phyloP scores from a whole-genome alignment of 2,113 vertebrate species.

The Dipodomys stephensi region DNA sequence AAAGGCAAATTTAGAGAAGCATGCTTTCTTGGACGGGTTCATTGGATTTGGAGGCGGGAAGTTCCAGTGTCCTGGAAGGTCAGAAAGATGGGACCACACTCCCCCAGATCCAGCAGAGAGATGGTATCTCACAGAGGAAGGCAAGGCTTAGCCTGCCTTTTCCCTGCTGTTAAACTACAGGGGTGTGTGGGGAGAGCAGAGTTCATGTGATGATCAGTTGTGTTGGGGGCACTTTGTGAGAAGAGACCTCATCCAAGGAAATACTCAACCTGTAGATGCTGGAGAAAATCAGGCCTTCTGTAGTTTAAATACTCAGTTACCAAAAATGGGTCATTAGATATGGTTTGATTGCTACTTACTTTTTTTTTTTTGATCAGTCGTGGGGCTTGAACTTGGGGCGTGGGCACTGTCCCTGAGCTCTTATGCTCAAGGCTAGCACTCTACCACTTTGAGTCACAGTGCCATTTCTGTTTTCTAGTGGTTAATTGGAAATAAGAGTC shows the following conservation, averaged over 20 bases:
- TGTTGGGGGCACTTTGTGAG: not conserved
- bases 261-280: not conserved
- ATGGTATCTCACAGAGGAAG: conserved; percentile 37
- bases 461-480: too few species aligned
- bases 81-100: conserved; percentile 85
- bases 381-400: too few species aligned
- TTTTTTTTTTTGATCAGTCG: too few species aligned
- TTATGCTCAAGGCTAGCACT: too few species aligned
- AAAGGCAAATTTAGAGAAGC: conserved; percentile 93
- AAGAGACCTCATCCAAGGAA: conserved; percentile 40
- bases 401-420: too few species aligned
- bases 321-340: not conserved
- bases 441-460: too few species aligned
- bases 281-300: conserved; percentile 1
- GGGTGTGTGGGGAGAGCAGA: not conserved
- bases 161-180: conserved; percentile 41
- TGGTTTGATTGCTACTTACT: not conserved
- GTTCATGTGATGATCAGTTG: not conserved
- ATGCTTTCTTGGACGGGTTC: conserved; percentile 92
- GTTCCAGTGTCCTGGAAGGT: conserved; percentile 94
- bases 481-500: too few species aligned
- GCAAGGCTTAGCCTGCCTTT: conserved; percentile 41
- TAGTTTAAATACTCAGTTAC: not conserved
- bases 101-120: conserved; percentile 72
- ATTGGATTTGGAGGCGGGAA: conserved; percentile 91